Evolutionary conservation across 2,797 vertebrate genomes (phyloP).

Genomic region (Hemitrygon akajei): DNA sequence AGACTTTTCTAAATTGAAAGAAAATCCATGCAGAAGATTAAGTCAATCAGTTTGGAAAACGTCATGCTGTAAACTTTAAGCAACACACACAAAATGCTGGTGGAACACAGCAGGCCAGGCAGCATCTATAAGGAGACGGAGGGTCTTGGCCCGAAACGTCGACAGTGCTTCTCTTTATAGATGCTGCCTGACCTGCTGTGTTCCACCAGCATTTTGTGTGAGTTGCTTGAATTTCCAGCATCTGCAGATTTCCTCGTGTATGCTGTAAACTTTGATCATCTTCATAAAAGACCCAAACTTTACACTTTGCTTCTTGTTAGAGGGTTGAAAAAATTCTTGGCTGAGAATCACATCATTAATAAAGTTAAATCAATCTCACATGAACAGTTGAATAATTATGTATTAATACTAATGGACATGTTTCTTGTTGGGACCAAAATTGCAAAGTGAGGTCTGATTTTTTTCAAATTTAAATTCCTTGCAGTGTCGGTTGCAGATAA

Average conservation of each 20-base stretch:
- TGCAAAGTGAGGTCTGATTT: background rate
- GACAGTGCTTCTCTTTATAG: too few species aligned
- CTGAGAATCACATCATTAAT: background rate
- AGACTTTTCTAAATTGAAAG: background rate
- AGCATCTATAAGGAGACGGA: too few species aligned
- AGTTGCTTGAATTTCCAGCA: too few species aligned
- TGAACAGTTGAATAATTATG: background rate
- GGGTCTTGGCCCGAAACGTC: too few species aligned
- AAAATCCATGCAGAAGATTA: background rate
- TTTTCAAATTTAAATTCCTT: conserved; percentile 41
- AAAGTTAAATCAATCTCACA: background rate
- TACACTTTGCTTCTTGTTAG: background rate
- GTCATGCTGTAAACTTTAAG: background rate
- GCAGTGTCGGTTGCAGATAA: conserved; percentile 80
- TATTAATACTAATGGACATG: background rate
- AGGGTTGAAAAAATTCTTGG: background rate
- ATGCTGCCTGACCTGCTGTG: too few species aligned
- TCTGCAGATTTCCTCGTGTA: too few species aligned
- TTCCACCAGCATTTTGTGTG: too few species aligned
- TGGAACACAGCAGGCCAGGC: too few species aligned
- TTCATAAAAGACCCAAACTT: too few species aligned
- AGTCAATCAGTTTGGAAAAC: background rate
- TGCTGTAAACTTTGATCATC: background rate
- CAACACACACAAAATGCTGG: too few species aligned
- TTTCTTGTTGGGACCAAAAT: background rate